Evolutionary conservation across 30 jellyfish, hydroid and myxozoan species (phyloP).

Genomic region (Aurelia coerulea): DNA sequence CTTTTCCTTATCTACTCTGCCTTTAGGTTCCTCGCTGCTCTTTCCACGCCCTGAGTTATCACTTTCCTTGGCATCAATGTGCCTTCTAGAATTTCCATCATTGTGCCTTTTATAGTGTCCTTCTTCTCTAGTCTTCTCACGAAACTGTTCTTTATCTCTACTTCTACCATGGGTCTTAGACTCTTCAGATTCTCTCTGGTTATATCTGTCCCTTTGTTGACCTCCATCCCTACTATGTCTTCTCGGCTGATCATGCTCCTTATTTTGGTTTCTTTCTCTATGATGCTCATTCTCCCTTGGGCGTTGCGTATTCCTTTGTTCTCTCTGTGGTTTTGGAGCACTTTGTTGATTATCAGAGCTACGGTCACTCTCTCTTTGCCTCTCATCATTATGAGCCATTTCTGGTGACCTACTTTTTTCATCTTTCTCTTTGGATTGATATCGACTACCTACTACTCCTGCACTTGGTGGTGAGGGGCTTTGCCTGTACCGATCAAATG

Average conservation of each 20-base stretch:
- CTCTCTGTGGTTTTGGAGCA: conserved; percentile 52
- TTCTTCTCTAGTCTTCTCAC: conserved; percentile 17
- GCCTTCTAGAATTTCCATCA: not conserved
- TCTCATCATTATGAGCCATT: not conserved
- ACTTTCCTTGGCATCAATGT: conserved; percentile 1
- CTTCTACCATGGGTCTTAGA: conserved; percentile 19
- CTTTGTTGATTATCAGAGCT: conserved; percentile 22
- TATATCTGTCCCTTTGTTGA: conserved; percentile 43
- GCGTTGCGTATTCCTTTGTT: conserved; percentile 39
- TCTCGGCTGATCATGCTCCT: conserved; percentile 45
- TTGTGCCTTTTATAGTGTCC: conserved; percentile 14
- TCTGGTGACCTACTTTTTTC: conserved; percentile 63
- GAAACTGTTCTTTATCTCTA: conserved; percentile 17
- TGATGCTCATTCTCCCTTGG: conserved; percentile 34
- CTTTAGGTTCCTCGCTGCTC: not conserved
- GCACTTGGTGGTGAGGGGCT: conserved; percentile 76
- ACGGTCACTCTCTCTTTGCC: conserved; percentile 42
- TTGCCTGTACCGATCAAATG: conserved; percentile 55
- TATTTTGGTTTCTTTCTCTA: conserved; percentile 16
- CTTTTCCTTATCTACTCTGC: conserved; percentile 12
- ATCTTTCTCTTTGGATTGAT: conserved; percentile 31
- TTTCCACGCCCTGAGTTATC: not conserved
- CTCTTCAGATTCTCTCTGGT: conserved; percentile 1
- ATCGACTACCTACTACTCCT: conserved; percentile 40
- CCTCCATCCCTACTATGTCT: conserved; percentile 47